A percentile compares a stretch with the other conserved stretches of the same genome.
Evolutionary conservation across 2,113 vertebrate species (phyloP).

Genomic region (Falco punctatus): DNA sequence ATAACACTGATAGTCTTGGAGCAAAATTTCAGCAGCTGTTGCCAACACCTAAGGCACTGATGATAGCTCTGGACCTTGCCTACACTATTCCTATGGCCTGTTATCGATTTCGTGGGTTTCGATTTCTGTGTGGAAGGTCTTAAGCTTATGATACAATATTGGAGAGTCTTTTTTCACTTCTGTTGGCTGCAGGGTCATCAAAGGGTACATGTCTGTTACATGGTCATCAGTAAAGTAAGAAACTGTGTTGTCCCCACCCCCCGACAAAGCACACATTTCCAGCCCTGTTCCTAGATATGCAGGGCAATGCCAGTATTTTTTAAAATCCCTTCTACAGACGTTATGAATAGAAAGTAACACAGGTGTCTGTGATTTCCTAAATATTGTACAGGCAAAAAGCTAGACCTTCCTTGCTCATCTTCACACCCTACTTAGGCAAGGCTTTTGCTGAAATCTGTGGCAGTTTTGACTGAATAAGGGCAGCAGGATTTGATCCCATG

Average conservation of each 20-base stretch:
- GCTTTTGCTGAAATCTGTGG: not conserved
- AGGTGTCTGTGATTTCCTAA: not conserved
- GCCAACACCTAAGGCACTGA: not conserved
- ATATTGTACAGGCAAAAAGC: not conserved
- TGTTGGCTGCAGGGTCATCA: not conserved
- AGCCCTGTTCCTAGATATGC: not conserved
- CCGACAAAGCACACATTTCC: not conserved
- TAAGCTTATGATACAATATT: not conserved
- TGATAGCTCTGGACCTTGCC: not conserved
- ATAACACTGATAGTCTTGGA: not conserved
- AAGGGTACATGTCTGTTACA: not conserved
- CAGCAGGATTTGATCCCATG: not conserved
- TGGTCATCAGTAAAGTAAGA: not conserved
- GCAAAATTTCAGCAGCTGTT: not conserved
- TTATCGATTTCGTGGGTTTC: not conserved
- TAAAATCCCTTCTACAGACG: not conserved
- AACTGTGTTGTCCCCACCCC: not conserved
- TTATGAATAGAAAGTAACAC: not conserved
- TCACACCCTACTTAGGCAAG: not conserved
- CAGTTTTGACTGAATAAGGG: conserved; percentile 40
- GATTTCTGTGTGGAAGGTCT: not conserved
- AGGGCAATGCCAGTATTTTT: not conserved
- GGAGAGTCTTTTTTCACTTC: not conserved
- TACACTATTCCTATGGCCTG: not conserved
- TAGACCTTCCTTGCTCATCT: not conserved